Base-by-base conservation (phyloP, 2,888 invertebrate genomes). In the Margaritifera margaritifera region DNA sequence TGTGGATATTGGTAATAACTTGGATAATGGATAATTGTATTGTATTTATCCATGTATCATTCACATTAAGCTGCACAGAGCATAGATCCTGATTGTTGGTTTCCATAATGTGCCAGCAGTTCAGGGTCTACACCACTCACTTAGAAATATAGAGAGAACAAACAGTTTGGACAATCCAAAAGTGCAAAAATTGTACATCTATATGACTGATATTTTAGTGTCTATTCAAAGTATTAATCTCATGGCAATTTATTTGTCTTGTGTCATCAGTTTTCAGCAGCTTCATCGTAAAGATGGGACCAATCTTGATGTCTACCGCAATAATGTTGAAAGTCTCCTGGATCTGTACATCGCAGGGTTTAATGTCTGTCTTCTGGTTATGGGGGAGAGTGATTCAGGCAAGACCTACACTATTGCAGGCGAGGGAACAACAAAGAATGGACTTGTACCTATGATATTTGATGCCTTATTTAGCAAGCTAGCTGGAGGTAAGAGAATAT, bases 311-410 rank as follows among this genome's bases (percentile, higher is more conserved):
- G 74, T 89, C 6, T 88, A 83, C 77, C 69, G 79, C 55, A 72
- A 76, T 60, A 80, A 83, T 20, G 81, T 87, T 25, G 84, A 86
- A 65, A 80, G 85, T 5, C 71, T 86, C 61, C 69, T 88, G 50
- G 87, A 89, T 60, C 73, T 86, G 58, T 83, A 81, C 54, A 61
- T 88, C 72, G 80, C 86, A 50, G 88, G 89, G 4, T 88, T 84
- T 75, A 88, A 89, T 74, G 80, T 81, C 8, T 85, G 84, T 66
- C 69, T 88, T n/a, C 64, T 89, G 42, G 76, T 88, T 19, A 80
- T 80, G 66, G 88, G 88, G 15, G 86, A 88, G 72, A 85, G 82
- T 70, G 87, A 85, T 2, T 77, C 87, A 8, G 88, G 88, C n/a
- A 89, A 88, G 66, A 80, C 87, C 1, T 85, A 80, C 76, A 82